phyloP scores from a whole-genome alignment of 2,888 invertebrate genomes.

The Rotaria magnacalcarata region DNA sequence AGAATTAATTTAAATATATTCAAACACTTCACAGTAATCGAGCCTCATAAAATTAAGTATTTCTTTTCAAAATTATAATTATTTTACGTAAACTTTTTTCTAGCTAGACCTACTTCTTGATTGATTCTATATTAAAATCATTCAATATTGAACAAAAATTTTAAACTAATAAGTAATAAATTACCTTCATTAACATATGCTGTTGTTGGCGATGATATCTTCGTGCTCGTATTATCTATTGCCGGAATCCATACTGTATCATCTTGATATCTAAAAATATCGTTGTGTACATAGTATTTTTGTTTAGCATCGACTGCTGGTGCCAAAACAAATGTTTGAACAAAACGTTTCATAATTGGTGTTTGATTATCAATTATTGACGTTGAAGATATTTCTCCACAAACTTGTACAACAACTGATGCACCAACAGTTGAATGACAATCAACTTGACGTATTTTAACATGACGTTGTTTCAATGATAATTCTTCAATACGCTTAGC shows the following conservation, averaged over 20 bases:
- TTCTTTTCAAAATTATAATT: no score
- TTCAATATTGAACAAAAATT: no score
- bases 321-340: slow-evolving; percentile 92
- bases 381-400: slow-evolving; percentile 76
- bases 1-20: no score
- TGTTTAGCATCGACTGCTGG: slow-evolving; percentile 76
- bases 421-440: slow-evolving; percentile 85
- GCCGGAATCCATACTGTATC: slow-evolving; percentile 56
- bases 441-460: slow-evolving; percentile 93
- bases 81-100: no score
- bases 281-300: slow-evolving; percentile 96
- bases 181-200: no score
- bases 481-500: slow-evolving; percentile 89
- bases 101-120: no score
- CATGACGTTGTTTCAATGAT: slow-evolving; percentile 91
- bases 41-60: no score
- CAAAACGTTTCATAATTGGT: slow-evolving; percentile 91
- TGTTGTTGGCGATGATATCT: not conserved
- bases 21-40: no score
- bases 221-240: not conserved
- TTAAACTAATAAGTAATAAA: no score
- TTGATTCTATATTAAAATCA: no score
- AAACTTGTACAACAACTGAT: slow-evolving; percentile 88
- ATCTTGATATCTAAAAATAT: slow-evolving; percentile 94
- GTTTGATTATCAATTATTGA: slow-evolving; percentile 69